Conservation (phyloP, 2,113 vertebrate genomes). For the Onychostruthus taczanowskii region DNA sequence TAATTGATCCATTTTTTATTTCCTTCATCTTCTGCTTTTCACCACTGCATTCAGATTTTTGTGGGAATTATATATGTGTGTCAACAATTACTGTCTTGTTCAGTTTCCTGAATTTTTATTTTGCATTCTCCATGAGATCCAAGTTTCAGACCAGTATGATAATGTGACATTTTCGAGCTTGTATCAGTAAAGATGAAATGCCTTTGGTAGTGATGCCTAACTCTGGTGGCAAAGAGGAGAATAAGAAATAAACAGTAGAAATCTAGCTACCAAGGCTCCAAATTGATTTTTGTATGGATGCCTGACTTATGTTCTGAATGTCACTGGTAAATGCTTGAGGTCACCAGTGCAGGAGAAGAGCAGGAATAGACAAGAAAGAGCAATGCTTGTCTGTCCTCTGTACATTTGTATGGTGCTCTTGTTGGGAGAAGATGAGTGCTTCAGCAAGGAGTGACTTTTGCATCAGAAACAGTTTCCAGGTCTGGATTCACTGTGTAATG, state of each 20-base stretch:
- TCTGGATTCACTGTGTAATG: neutral
- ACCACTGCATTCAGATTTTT: neutral
- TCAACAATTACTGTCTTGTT: neutral
- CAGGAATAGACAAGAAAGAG: neutral
- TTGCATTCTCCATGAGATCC: neutral
- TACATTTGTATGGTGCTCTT: neutral
- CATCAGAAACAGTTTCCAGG: neutral
- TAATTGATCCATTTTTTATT: neutral
- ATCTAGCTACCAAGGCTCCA: neutral
- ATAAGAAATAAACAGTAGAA: neutral
- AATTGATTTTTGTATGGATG: neutral
- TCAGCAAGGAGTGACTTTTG: neutral
- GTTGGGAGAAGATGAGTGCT: neutral
- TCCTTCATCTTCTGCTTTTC: neutral
- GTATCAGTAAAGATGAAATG: neutral
- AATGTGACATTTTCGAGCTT: neutral
- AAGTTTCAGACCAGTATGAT: neutral
- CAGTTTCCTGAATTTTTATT: neutral
- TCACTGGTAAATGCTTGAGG: neutral
- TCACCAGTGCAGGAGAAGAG: neutral
- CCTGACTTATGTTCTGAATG: neutral
- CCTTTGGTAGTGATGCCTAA: neutral
- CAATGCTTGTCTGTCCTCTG: rapidly evolving
- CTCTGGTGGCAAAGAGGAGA: neutral
- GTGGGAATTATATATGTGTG: neutral